Evolutionary conservation across 1,140 invertebrate genomes (phyloP).

Genomic region (Colletes latitarsis): DNA sequence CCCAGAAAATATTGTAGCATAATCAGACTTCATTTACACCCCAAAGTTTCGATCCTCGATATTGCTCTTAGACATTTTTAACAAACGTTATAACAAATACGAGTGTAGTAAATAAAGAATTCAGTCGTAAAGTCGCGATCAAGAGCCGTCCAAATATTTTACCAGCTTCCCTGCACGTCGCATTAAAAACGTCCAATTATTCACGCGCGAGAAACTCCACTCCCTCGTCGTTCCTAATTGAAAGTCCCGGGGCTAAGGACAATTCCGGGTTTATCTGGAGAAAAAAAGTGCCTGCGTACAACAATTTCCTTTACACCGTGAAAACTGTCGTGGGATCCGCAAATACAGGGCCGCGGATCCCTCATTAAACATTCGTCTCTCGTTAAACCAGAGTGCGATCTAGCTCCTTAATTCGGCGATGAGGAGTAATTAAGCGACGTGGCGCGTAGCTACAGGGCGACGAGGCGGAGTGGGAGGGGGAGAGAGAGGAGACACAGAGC

Average conservation of each 20-base stretch:
- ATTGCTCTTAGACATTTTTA: too few relatives aligned
- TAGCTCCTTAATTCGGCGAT: slow-evolving; percentile 67
- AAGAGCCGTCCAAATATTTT: too few relatives aligned
- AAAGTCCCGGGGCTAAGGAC: not conserved
- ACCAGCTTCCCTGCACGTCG: too few relatives aligned
- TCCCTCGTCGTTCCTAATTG: not conserved
- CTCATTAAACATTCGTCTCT: slow-evolving; percentile 69
- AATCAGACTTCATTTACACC: too few relatives aligned
- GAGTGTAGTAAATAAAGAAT: too few relatives aligned
- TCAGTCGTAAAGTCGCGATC: not conserved
- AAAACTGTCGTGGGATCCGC: slow-evolving; percentile 56
- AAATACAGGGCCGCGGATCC: slow-evolving; percentile 33
- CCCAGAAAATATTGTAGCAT: too few relatives aligned
- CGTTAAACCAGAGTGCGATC: slow-evolving; percentile 64
- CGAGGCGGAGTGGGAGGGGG: not conserved
- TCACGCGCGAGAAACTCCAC: not conserved
- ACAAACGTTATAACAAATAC: too few relatives aligned
- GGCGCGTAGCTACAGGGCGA: not conserved
- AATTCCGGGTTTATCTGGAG: not conserved
- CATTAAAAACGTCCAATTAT: not conserved
- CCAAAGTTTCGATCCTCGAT: too few relatives aligned
- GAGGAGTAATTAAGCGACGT: slow-evolving; percentile 69
- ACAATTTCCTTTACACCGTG: slow-evolving; percentile 52
- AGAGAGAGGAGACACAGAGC: slow-evolving; percentile 12
- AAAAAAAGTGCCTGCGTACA: not conserved